Evolutionary conservation across 2,113 vertebrate species (phyloP), one percentile per base, ranked within the genome.

Genomic region (Caranx ignobilis): DNA sequence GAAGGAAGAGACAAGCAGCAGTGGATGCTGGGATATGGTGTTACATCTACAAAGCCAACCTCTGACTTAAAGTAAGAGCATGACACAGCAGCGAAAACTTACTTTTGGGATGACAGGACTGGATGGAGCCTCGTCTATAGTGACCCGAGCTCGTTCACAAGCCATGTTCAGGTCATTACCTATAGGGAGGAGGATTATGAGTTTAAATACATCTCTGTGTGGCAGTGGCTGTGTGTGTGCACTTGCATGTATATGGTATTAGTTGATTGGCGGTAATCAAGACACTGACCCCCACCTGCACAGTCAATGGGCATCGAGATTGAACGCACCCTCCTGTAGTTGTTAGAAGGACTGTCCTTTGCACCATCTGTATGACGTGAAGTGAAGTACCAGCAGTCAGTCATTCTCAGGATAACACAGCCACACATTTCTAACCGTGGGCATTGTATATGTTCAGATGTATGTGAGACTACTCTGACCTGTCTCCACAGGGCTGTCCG

Each of bases 91-190:
- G 34, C 13, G 12, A 32, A 2, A 10, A n/a, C 84, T 52, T 82
- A 99, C 97, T 96, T 97, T 98, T 82, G 90, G 77, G 47, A 88
- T 62, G 3, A 71, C 18, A 0, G 95, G 84, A 71, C 89, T 95
- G 64, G 92, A 57, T 0, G 94, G 87, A 0, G 6, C 3, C 0
- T 97, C 96, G 1, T 97, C 96, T 0, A 93, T 86, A 0, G 71
- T 92, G 73, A 96, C 95, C 16, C 96, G 71, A 63, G 97, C 95
- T 26, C 95, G 87, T 66, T 97, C 96, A 0, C 94, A 97, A 0
- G 90, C 95, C 95, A 95, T 95, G 84, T 91, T 95, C 83, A 96
- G 89, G 85, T 98, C 97, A 0, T 94, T 94, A 54, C 92, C 93
- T 74, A 84, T 43, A 65, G 75, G 45, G 4, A 75, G n/a, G 74